These are phyloP conservation scores for Bucorvus abyssinicus DNA, from an alignment of 2,797 vertebrate species.

Conservation along the genomic window DNA sequence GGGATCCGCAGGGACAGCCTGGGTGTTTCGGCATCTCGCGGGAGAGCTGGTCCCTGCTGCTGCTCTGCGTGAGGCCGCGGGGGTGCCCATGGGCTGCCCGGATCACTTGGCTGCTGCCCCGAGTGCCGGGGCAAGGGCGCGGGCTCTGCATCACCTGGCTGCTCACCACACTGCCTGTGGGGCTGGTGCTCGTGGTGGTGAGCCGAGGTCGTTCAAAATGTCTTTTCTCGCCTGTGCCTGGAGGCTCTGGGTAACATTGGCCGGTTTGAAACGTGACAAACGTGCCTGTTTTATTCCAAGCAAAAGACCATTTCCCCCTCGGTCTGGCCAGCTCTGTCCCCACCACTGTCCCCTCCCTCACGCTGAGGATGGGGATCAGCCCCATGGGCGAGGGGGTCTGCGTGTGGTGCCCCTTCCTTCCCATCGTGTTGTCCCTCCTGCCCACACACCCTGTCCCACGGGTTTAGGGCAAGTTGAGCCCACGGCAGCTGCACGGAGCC, in stretches of 20 bases:
- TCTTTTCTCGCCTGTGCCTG: background rate
- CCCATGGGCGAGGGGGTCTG: background rate
- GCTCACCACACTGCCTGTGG: background rate
- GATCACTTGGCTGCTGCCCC: too few species aligned
- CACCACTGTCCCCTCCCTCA: background rate
- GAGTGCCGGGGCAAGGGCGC: background rate
- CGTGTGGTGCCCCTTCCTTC: background rate
- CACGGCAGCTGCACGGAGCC: background rate
- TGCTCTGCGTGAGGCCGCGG: too few species aligned
- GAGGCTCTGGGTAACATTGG: background rate
- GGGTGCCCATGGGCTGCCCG: background rate
- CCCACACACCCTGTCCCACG: background rate
- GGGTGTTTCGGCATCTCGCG: background rate
- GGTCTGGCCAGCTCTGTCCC: background rate
- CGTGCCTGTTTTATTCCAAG: background rate
- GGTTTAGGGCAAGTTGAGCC: background rate
- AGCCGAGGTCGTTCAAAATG: background rate
- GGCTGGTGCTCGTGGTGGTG: background rate
- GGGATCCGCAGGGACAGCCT: background rate
- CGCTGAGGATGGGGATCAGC: background rate
- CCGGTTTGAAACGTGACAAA: background rate
- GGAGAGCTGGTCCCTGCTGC: background rate
- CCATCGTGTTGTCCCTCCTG: accelerated
- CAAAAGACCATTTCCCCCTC: background rate
- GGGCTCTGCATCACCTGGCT: background rate